A percentile compares a stretch with the other conserved stretches of the same genome.
Conservation (phyloP, 2,113 vertebrate genomes). For the Marmota flaviventris region DNA sequence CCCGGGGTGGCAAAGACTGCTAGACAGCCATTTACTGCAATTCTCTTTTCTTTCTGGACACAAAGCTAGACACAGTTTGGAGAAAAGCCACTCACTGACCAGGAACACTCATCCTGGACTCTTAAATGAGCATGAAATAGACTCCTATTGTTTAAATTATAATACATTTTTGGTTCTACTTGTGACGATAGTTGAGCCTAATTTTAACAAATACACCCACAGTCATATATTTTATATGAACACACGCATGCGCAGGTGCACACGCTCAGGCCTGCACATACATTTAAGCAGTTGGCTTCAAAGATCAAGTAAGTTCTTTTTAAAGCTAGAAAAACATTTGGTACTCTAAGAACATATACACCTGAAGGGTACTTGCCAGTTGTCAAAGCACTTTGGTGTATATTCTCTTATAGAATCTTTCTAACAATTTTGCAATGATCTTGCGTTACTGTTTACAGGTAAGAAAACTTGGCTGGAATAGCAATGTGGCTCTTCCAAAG, state of each 20-base stretch:
- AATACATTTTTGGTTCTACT: not conserved
- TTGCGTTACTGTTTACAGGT: not conserved
- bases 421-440: not conserved
- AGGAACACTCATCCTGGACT: not conserved
- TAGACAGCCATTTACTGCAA: too few relatives aligned
- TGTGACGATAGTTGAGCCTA: not conserved
- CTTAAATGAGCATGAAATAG: not conserved
- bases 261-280: not conserved
- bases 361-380: not conserved
- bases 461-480: not conserved
- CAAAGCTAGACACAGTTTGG: not conserved
- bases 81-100: not conserved
- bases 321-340: not conserved
- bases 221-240: not conserved
- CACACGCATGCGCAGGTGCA: not conserved
- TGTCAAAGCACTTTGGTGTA: not conserved
- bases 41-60: not conserved
- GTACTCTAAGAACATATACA: not conserved
- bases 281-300: not conserved
- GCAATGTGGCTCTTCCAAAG: not conserved
- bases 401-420: not conserved
- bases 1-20: accelerated
- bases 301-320: not conserved
- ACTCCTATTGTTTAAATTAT: not conserved
- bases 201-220: not conserved